Evolutionary conservation across 2,888 invertebrate genomes (phyloP), one percentile per base, ranked within the genome.

Genomic region (Campopleginae sp.): DNA sequence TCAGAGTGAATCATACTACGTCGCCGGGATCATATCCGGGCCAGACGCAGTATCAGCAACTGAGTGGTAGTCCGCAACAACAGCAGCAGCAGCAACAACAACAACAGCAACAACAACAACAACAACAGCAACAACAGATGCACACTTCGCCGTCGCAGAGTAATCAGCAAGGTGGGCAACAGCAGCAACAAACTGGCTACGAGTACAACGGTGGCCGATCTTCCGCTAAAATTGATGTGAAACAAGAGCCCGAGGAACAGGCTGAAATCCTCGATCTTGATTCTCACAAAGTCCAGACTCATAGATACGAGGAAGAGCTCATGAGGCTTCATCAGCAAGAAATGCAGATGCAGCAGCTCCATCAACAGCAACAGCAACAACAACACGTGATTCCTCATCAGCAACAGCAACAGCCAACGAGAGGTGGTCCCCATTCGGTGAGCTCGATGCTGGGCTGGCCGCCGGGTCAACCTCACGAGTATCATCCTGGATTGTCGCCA

Each of bases 241-340:
- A 96, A 90, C 95, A 95, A 89, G 96, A 96, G 90, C 95, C 96
- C 72, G 96, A 96, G 90, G 96, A 96, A 83, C 96, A 96, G 70
- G 96, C 97, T 17, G 98, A 98, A 91, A 97, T 98, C 87, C 95
- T 98, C 79, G 98, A 98, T 92, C 94, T 98, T 85, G 98, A 98
- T 92, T 98, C 98, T 0, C 98, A 98, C 92, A 98, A 98, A 94
- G 97, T 98, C 1, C 97, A 96, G 90, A 95, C 95, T 87, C 96
- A 96, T 81, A 95, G 95, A 89, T 96, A 95, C 89, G 95, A 95
- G 78, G 94, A 94, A n/a, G 92, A 93, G 38, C 74, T 91, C 31
- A 89, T 92, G 82, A 89, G 93, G 83, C 75, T 91, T 75, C 92
- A 91, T 5, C 91, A 90, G 66, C 92, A 92, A 54, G 91, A 92